Percentiles rank a stretch among this genome's conserved stretches.
phyloP scores from a whole-genome alignment of 2,888 invertebrate genomes.

The Ferdinandea cuprea region DNA sequence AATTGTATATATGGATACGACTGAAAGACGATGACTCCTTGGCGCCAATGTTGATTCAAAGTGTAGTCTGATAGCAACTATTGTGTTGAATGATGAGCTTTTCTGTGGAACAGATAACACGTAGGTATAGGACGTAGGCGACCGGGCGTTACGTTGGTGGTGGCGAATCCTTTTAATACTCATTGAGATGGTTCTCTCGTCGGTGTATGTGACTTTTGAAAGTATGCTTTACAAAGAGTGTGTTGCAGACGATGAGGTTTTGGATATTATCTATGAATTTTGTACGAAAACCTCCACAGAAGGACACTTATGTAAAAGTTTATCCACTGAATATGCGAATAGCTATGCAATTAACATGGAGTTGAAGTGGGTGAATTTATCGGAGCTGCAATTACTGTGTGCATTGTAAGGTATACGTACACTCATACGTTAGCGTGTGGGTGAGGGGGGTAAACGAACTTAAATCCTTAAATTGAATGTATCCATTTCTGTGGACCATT shows the following conservation, averaged over 20 bases:
- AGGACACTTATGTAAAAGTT: constrained; percentile 24
- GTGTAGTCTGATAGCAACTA: constrained; percentile 52
- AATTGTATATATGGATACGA: constrained; percentile 54
- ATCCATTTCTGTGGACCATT: too few species aligned
- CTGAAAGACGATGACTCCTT: constrained; percentile 55
- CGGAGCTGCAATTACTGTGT: constrained; percentile 20
- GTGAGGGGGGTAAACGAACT: constrained; percentile 8
- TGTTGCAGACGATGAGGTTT: constrained; percentile 31
- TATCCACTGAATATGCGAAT: constrained; percentile 34
- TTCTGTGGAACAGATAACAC: neutral
- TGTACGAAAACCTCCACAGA: constrained; percentile 3
- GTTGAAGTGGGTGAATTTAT: constrained; percentile 1
- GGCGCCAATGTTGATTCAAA: constrained; percentile 52
- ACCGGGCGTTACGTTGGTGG: neutral
- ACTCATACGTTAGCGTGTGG: neutral
- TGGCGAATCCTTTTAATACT: constrained; percentile 21
- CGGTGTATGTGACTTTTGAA: constrained; percentile 36
- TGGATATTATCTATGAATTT: constrained; percentile 27
- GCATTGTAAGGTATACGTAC: constrained; percentile 4
- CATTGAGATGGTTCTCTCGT: constrained; percentile 11
- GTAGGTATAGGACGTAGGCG: neutral
- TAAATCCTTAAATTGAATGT: too few species aligned
- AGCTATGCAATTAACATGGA: constrained; percentile 28
- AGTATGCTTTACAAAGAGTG: constrained; percentile 28
- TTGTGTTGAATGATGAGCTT: constrained; percentile 48